Percentiles rank a stretch among this genome's conserved stretches.
Evolutionary conservation across 2,113 vertebrate genomes (phyloP).

Genomic region (Podarcis muralis): DNA sequence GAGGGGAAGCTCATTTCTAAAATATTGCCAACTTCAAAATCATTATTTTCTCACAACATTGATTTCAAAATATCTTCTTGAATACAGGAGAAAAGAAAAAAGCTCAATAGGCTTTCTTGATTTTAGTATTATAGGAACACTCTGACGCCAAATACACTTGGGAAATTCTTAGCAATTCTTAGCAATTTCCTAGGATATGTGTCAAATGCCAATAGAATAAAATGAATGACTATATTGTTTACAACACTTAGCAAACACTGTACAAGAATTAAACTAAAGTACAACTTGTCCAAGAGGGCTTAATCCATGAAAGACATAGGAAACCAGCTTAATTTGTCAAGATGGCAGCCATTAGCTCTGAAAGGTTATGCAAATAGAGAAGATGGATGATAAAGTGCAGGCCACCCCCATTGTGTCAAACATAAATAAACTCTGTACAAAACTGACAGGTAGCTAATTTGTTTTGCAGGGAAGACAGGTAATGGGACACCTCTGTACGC

Average conservation of each 20-base stretch:
- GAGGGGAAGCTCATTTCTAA: neutral
- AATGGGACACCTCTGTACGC: conserved; percentile 59
- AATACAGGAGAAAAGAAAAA: conserved; percentile 19
- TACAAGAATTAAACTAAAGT: conserved; percentile 62
- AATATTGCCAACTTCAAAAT: conserved; percentile 6
- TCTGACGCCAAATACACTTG: neutral
- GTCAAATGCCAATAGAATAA: conserved; percentile 42
- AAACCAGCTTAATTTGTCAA: conserved; percentile 77
- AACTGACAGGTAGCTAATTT: conserved; percentile 72
- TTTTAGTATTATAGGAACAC: neutral
- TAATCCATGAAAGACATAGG: conserved; percentile 75
- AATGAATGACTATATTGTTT: conserved; percentile 47
- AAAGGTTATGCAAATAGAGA: conserved; percentile 78
- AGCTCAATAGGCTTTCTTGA: neutral
- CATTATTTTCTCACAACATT: neutral
- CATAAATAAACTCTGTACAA: conserved; percentile 67
- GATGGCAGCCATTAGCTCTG: conserved; percentile 73
- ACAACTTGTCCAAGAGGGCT: conserved; percentile 64
- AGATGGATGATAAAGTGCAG: conserved; percentile 75
- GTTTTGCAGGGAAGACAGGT: conserved; percentile 64
- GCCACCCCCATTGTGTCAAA: conserved; percentile 72
- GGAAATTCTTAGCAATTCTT: neutral
- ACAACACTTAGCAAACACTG: conserved; percentile 57
- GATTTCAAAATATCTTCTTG: conserved; percentile 4
- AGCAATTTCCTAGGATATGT: neutral